Percentiles rank a stretch among this genome's conserved stretches.
Conservation (phyloP, 2,888 invertebrate genomes). For the Eledona agricola region DNA sequence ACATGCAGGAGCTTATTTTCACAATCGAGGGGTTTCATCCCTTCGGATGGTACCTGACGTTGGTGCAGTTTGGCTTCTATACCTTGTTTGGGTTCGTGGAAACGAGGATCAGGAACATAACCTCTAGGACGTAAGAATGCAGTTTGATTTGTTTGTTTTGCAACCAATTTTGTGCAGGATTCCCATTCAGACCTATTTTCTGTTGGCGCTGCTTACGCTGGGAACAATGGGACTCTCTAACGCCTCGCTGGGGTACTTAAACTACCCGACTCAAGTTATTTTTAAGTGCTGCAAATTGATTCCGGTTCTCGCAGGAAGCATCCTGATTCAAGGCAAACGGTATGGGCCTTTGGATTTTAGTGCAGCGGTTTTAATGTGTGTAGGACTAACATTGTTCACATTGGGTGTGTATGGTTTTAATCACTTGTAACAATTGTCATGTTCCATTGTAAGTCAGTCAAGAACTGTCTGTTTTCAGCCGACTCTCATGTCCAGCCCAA, state of each 20-base stretch:
- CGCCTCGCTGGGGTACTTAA: constrained; percentile 90
- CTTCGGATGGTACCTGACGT: constrained; percentile 90
- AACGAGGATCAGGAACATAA: constrained; percentile 69
- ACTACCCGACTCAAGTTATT: constrained; percentile 96
- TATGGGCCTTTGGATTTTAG: constrained; percentile 85
- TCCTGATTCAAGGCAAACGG: constrained; percentile 88
- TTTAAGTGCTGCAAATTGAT: constrained; percentile 98
- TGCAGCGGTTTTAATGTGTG: constrained; percentile 86
- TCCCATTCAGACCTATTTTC: constrained; percentile 79
- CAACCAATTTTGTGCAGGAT: too few relatives aligned
- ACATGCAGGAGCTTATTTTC: constrained; percentile 91
- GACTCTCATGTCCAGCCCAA: constrained; percentile 80
- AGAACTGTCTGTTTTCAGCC: constrained; percentile 63
- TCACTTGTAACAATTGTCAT: not conserved
- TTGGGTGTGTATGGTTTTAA: constrained; percentile 70
- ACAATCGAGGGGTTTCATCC: constrained; percentile 88
- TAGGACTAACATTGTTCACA: constrained; percentile 91
- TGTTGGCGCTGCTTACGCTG: constrained; percentile 86
- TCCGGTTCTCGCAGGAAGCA: constrained; percentile 93
- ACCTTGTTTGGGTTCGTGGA: constrained; percentile 82
- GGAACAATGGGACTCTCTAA: constrained; percentile 98
- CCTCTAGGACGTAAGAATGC: constrained; percentile 67
- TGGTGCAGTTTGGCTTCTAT: constrained; percentile 91
- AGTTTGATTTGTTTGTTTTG: too few relatives aligned
- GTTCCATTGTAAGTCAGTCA: not conserved